These are phyloP conservation scores for Biston betularia DNA, from an alignment of 2,888 invertebrate genomes.

Conservation along the genomic window DNA sequence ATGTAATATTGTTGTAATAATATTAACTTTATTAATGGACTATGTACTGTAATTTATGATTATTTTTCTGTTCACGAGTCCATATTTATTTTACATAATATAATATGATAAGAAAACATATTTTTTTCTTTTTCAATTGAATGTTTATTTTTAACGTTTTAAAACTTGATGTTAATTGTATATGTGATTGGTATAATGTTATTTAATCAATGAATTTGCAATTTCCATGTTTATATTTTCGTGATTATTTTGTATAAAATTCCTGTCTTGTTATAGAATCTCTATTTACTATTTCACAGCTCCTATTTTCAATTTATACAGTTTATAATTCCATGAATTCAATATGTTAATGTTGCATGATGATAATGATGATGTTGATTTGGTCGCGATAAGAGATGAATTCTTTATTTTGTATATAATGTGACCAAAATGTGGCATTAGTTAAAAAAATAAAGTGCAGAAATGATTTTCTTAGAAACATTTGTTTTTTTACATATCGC, in stretches of 20 bases:
- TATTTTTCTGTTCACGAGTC: too few relatives aligned
- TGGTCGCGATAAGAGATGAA: neutral
- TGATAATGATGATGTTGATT: slow-evolving; percentile 11
- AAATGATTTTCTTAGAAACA: slow-evolving; percentile 3
- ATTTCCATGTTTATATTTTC: neutral
- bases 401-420: slow-evolving; percentile 3
- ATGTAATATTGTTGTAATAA: slow-evolving; percentile 5
- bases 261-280: slow-evolving; percentile 15
- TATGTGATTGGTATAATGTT: neutral
- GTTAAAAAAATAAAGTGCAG: slow-evolving; percentile 20
- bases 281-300: slow-evolving; percentile 19
- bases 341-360: slow-evolving; percentile 16
- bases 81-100: too few relatives aligned
- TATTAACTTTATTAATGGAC: neutral
- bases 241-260: neutral
- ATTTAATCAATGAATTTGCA: slow-evolving; percentile 1
- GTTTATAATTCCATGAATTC: slow-evolving; percentile 12
- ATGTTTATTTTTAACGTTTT: too few relatives aligned
- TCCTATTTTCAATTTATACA: slow-evolving; percentile 12
- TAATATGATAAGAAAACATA: too few relatives aligned
- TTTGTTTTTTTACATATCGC: neutral
- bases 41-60: too few relatives aligned
- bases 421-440: neutral
- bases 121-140: too few relatives aligned
- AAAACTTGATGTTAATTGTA: neutral